These are phyloP conservation scores for Mythimna loreyi DNA, from an alignment of 2,888 invertebrate genomes.

Conservation along the genomic window DNA sequence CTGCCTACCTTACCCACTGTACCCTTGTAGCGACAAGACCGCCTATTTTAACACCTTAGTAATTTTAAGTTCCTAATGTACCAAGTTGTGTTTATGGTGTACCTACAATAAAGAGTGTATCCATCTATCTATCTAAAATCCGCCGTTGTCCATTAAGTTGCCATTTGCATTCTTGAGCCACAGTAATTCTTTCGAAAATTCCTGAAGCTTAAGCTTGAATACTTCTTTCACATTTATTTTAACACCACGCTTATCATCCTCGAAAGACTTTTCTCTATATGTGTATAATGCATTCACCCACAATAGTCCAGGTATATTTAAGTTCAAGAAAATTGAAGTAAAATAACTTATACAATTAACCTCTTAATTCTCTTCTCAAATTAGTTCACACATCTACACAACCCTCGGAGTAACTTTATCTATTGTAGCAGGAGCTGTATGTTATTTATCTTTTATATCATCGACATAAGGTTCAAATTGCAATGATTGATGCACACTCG, in stretches of 20 bases:
- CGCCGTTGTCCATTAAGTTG: too few relatives aligned
- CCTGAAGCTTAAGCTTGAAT: too few relatives aligned
- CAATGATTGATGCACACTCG: not conserved
- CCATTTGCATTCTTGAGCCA: too few relatives aligned
- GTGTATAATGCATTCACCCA: not conserved
- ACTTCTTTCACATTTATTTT: not conserved
- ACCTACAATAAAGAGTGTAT: too few relatives aligned
- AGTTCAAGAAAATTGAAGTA: not conserved
- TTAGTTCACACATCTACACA: slow-evolving; percentile 36
- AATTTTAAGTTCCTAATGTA: too few relatives aligned
- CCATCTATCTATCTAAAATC: too few relatives aligned
- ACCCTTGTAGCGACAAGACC: too few relatives aligned
- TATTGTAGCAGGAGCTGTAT: slow-evolving; percentile 43
- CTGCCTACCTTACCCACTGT: too few relatives aligned
- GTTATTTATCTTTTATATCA: not conserved
- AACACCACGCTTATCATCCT: not conserved
- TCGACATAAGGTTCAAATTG: slow-evolving; percentile 5
- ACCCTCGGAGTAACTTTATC: slow-evolving; percentile 44
- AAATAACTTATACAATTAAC: slow-evolving; percentile 9
- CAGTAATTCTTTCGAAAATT: too few relatives aligned
- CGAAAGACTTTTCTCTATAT: not conserved
- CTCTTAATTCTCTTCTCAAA: slow-evolving; percentile 1
- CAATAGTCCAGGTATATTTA: not conserved
- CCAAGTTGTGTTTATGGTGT: too few relatives aligned
- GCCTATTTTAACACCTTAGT: too few relatives aligned